Base-by-base conservation (phyloP, 2,113 vertebrate genomes). In the Thunnus thynnus region DNA sequence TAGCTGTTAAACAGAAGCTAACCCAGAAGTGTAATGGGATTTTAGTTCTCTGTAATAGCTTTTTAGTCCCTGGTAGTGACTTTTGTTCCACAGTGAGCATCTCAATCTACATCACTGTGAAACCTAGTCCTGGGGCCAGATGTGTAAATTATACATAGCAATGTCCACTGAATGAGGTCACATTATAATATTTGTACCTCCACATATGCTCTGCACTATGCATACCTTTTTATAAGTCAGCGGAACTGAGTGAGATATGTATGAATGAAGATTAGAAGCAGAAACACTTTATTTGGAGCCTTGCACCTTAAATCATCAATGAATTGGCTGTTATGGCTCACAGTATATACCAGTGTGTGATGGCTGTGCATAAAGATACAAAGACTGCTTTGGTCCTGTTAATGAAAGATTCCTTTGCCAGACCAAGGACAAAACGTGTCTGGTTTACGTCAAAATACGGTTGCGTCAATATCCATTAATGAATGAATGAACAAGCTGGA, bases 321-420 rank as follows among this genome's bases (percentile, higher is more conserved):
- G 22, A 52, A 44, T 13, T 64, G 5, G 5, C 32, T 69, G 27
- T 70, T 44, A 2, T n/a, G 58, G 13, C 14, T 64, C 72, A 57
- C 25, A 76, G 4, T 6, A 32, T 11, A 54, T 13, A 22, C 17
- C 30, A 0, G 18, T 52, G 67, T 57, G 44, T 9, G 13, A 30
- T 65, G 36, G 51, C 22, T 68, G 10, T 48, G 8, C 65, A 2
- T 14, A 50, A 6, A 22, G 52, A 62, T 12, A 56, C 61, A 80
- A 76, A 72, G 17, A n/a, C 56, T 61, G 36, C 36, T 73, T 69
- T 83, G 70, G 48, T 71, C 63, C 22, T 20, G 22, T 7, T 64
- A 17, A 16, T 84, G 58, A 76, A 64, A 0, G 2, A n/a, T 52
- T 30, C 32, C 48, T 58, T 80, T 77, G 27, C 65, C 41, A 80